phyloP scores from a whole-genome alignment of 2,888 invertebrate species.

The Rotaria sp. region DNA sequence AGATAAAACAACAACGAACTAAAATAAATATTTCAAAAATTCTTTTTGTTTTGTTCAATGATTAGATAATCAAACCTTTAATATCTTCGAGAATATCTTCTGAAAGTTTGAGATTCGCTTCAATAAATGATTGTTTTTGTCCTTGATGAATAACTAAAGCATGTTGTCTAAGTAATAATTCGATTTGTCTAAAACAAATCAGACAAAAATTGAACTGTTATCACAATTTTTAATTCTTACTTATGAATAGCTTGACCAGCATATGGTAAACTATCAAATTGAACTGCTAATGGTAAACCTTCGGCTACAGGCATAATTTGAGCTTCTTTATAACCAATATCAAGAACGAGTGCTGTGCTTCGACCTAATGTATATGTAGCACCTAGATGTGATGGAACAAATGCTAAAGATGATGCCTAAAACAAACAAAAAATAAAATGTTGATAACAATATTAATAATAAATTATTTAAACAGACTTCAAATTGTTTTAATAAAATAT shows the following conservation, averaged over 20 bases:
- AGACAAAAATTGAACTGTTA: no score
- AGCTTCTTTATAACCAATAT: conserved; percentile 78
- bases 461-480: neutral
- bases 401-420: conserved; percentile 68
- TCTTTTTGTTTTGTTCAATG: neutral
- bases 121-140: neutral
- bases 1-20: conserved; percentile 80
- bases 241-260: conserved; percentile 63
- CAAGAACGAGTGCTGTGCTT: conserved; percentile 73
- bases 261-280: conserved; percentile 73
- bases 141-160: neutral
- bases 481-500: conserved; percentile 38
- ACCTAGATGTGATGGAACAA: conserved; percentile 77
- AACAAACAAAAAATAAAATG: conserved; percentile 41
- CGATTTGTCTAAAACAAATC: neutral
- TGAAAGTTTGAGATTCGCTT: conserved; percentile 43
- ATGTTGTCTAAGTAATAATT: neutral
- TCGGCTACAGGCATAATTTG: conserved; percentile 72
- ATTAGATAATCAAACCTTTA: conserved; percentile 57
- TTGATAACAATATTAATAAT: neutral
- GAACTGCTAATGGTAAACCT: conserved; percentile 73
- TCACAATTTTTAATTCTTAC: conserved; percentile 44
- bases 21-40: conserved; percentile 49
- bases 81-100: conserved; percentile 68
- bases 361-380: conserved; percentile 74